These are phyloP conservation scores for Leucopsar rothschildi DNA, from an alignment of 2,113 vertebrate genomes.

Conservation along the genomic window DNA sequence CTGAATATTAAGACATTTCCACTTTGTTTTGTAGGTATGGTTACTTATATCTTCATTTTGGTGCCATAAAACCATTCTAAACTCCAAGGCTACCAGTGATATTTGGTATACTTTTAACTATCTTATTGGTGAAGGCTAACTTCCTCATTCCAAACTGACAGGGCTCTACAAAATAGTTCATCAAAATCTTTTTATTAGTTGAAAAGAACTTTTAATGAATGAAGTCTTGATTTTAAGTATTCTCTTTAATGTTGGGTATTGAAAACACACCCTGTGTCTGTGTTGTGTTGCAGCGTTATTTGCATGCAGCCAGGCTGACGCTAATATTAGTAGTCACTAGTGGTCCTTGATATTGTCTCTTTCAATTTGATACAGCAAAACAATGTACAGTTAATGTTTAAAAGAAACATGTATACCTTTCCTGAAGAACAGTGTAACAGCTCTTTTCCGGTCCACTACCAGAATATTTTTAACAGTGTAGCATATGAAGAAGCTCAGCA, in stretches of 20 bases:
- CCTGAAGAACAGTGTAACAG: background rate
- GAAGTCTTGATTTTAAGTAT: background rate
- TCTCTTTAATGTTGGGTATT: rapidly evolving
- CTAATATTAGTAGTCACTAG: no score
- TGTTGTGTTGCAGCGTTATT: background rate
- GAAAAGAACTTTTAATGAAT: background rate
- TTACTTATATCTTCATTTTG: background rate
- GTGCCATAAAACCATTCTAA: background rate
- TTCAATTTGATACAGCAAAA: background rate
- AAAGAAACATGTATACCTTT: background rate
- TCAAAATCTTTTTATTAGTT: background rate
- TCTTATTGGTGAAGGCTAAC: background rate
- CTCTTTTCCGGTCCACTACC: background rate
- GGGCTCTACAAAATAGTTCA: background rate
- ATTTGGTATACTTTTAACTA: background rate
- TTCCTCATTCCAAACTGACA: background rate
- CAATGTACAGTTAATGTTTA: background rate
- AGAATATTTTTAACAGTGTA: background rate
- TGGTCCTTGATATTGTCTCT: background rate
- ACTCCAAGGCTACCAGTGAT: background rate
- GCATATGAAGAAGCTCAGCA: background rate
- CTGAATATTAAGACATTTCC: background rate
- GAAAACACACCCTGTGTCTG: background rate
- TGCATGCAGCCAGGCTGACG: background rate
- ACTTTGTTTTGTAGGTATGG: background rate